Evolutionary conservation across 2,113 vertebrate genomes (phyloP), one percentile per base, ranked within the genome.

Genomic region (Pseudorasbora parva): DNA sequence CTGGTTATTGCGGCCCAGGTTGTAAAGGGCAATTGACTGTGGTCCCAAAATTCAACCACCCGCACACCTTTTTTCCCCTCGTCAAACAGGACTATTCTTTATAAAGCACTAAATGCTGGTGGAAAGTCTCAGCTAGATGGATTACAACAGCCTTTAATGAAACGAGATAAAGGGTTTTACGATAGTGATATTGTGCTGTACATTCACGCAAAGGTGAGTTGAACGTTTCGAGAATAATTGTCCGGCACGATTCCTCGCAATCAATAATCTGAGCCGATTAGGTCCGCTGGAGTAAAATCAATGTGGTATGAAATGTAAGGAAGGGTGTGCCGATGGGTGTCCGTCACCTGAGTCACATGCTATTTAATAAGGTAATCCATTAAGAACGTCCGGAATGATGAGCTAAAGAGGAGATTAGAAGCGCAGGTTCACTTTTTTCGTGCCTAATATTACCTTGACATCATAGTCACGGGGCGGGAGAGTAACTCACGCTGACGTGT

Each of bases 401-500:
- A 82, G 89, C 23, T 59, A 75, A 77, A 5, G 5, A 64, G 57
- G 43, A 62, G 62, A 85, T 69, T 88, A 64, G 75, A 76, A 90
- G 79, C 41, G 23, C 56, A 51, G 37, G 57, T 80, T 78, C 56
- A 57, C 37, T 51, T 78, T 23, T 74, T 37, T 72, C 64, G 51
- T 60, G 62, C 80, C 77, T 82, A 74, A 56, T 81, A 87, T 89
- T 92, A 84, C 91, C 90, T 90, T 87, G 80, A 88, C 82, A 86
- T 88, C 78, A 72, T 80, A 76, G 60, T 84, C 71, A 81, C 79
- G 25, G 27, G 37, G 81, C 43, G 30, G 47, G 43, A 78, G 71
- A 68, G 14, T 23, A 76, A 84, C 62, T 51, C 82, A 54, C 19
- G 17, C 73, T 87, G 82, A 85, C 87, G 86, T 90, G 87, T 90